phyloP scores from a whole-genome alignment of 2,888 invertebrate species.

The Drosophila robusta region DNA sequence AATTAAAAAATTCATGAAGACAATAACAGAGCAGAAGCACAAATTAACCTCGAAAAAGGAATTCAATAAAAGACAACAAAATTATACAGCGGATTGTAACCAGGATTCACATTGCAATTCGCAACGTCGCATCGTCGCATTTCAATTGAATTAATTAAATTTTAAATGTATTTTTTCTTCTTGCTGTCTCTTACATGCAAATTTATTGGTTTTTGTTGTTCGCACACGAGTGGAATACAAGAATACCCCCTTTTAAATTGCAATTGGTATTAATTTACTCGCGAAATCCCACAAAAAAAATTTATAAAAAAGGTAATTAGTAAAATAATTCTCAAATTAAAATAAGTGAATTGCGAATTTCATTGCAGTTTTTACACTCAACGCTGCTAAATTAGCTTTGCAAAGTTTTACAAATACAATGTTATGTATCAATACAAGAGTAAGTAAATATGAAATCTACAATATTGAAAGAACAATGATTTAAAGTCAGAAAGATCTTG shows the following conservation, averaged over 20 bases:
- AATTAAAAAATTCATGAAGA: slow-evolving; percentile 46
- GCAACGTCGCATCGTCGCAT: slow-evolving; percentile 41
- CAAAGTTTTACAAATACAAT: neutral
- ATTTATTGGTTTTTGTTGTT: slow-evolving; percentile 63
- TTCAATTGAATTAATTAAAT: slow-evolving; percentile 75
- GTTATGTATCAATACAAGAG: no score
- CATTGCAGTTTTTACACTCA: slow-evolving; percentile 1
- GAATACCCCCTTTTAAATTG: slow-evolving; percentile 40
- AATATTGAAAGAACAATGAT: no score
- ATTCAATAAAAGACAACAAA: slow-evolving; percentile 33
- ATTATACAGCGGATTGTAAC: slow-evolving; percentile 38
- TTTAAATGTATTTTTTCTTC: slow-evolving; percentile 55
- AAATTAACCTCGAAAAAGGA: slow-evolving; percentile 16
- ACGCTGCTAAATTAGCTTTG: neutral
- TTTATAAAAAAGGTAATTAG: slow-evolving; percentile 15
- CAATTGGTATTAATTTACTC: slow-evolving; percentile 31
- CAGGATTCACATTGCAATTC: slow-evolving; percentile 23
- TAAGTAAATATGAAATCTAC: no score
- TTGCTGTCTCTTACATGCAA: slow-evolving; percentile 53
- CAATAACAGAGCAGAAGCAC: slow-evolving; percentile 38
- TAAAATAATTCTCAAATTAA: slow-evolving; percentile 8
- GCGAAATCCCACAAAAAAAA: neutral
- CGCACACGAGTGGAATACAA: slow-evolving; percentile 53
- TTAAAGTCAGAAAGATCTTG: no score
- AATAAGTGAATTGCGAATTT: neutral